These are phyloP conservation scores for Callospermophilus lateralis DNA, from an alignment of 2,113 vertebrate genomes.

Conservation along the genomic window DNA sequence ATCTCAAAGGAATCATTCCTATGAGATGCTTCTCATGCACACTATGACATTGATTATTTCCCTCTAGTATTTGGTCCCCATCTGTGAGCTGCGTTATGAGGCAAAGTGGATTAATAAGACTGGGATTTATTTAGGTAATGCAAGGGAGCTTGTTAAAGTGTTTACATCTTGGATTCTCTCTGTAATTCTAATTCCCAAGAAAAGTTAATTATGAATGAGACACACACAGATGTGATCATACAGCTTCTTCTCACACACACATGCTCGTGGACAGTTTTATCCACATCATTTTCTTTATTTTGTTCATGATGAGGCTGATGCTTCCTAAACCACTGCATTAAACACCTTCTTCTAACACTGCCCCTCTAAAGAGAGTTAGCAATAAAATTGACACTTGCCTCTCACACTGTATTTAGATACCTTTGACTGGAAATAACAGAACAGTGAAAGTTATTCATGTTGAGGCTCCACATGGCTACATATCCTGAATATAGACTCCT, in stretches of 20 bases:
- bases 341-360: neutral
- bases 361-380: neutral
- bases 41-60: constrained; percentile 48
- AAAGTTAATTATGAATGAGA: neutral
- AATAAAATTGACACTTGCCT: neutral
- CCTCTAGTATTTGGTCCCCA: neutral
- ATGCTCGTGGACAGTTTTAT: neutral
- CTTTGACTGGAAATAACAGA: neutral
- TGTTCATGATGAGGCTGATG: neutral
- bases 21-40: neutral
- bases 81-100: constrained; percentile 16
- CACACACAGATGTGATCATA: neutral
- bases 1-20: constrained; percentile 56
- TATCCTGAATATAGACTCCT: neutral
- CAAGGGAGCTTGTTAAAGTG: constrained; percentile 34
- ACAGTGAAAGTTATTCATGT: neutral
- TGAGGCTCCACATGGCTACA: neutral
- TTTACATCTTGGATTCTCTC: neutral
- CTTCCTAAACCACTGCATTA: neutral
- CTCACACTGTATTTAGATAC: neutral
- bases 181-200: neutral
- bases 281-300: neutral
- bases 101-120: neutral
- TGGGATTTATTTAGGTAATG: neutral
- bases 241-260: neutral